Base-by-base conservation (phyloP, 1,140 invertebrate genomes). In the Ylistrum balloti region DNA sequence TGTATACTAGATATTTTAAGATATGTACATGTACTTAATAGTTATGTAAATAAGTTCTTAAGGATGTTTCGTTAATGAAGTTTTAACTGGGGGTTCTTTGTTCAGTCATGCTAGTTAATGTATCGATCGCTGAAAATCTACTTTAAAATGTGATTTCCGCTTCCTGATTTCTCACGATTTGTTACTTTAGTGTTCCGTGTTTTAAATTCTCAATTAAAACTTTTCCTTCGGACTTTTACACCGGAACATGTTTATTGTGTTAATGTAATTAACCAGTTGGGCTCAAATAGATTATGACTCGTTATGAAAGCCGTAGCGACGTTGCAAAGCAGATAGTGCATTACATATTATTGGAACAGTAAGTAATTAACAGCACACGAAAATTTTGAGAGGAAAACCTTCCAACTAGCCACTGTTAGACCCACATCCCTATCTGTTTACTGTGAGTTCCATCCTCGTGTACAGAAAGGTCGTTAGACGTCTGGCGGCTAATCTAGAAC, bases 21-120 rank as follows among this genome's bases (percentile, higher is more conserved):
- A 74, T 74, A 74, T 74, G 56, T 74, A 74, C 56, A 74, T 74
- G 56, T 28, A 38, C 13, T 38, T 38, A 38, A 38, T 38, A 0
- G 22, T 74, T 74, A 74, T 74, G 56, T 74, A 74, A 74, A 74
- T 74, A 74, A 74, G 28, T 74, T 22, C 56, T 74, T 74, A n/a
- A 3, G 56, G 56, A 74, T 74, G 56, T 74, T 74, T 74, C 56
- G 9, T 74, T 74, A 74, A 74, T 74, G 56, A 28, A n/a, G 56
- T 74, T 74, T 74, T 28, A 5, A 74, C 56, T 74, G n/a, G 56
- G 28, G 56, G 28, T 1, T n/a, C 56, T 74, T 74, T 74, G 56
- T 74, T 74, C 56, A 74, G 56, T 74, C 56, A 74, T 28, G 9
- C n/a, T 28, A 0, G 3, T 74, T 74, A 74, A 74, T 74, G n/a